Evolutionary conservation across 2,888 invertebrate species (phyloP).

Genomic region (Trichogramma dendrolimi): DNA sequence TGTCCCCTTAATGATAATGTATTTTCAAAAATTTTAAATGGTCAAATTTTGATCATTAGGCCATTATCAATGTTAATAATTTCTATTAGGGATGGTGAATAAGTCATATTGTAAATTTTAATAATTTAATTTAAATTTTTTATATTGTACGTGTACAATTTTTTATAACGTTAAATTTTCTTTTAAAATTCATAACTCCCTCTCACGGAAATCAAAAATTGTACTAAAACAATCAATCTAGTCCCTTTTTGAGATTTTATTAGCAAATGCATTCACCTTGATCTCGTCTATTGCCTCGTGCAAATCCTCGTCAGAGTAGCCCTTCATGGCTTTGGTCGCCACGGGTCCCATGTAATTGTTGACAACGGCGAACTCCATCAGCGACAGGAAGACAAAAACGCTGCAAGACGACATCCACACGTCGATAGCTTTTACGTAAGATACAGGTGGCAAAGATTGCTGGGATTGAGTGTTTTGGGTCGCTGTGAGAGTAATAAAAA

Average conservation of each 20-base stretch:
- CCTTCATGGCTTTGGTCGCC: conserved; percentile 85
- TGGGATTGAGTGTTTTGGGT: conserved; percentile 91
- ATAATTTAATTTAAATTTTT: too few relatives aligned
- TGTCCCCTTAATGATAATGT: too few relatives aligned
- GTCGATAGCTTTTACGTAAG: conserved; percentile 89
- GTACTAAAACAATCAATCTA: not conserved
- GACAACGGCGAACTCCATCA: conserved; percentile 87
- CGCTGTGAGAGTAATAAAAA: conserved; percentile 54
- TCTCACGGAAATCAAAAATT: not conserved
- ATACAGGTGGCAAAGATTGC: conserved; percentile 82
- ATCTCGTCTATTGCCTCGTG: conserved; percentile 70
- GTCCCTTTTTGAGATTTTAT: not conserved
- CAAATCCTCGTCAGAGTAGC: conserved; percentile 81
- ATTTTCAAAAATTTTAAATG: too few relatives aligned
- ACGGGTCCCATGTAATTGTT: conserved; percentile 85
- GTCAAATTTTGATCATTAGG: too few relatives aligned
- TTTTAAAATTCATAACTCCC: not conserved
- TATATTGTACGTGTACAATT: too few relatives aligned
- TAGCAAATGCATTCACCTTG: conserved; percentile 56
- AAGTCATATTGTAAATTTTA: too few relatives aligned
- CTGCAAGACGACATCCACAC: conserved; percentile 92
- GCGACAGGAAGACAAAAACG: conserved; percentile 83
- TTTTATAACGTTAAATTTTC: not conserved
- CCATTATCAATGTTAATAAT: too few relatives aligned
- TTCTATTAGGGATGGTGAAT: too few relatives aligned